Evolutionary conservation across 2,113 vertebrate genomes (phyloP).

Genomic region (Gallinago jamesoni): DNA sequence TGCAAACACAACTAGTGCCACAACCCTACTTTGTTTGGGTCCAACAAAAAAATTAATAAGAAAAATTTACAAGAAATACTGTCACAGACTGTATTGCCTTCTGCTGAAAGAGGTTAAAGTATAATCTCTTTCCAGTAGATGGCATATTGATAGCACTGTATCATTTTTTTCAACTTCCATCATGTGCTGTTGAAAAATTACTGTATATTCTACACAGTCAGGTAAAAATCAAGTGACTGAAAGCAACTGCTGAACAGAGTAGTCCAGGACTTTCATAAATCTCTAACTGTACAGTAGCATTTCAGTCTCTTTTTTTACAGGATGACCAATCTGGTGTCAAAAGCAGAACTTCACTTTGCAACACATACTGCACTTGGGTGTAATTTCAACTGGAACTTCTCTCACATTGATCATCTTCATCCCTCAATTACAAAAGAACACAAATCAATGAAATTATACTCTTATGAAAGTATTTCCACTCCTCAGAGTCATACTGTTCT

Average conservation of each 20-base stretch:
- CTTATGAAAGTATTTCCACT: not conserved
- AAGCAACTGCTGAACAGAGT: not conserved
- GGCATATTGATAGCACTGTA: not conserved
- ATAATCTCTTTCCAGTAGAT: conserved; percentile 23
- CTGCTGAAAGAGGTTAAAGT: conserved; percentile 18
- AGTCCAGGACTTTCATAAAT: not conserved
- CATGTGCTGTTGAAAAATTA: not conserved
- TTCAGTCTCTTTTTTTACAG: not conserved
- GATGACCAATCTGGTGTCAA: not conserved
- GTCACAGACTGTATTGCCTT: not conserved
- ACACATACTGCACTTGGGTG: not conserved
- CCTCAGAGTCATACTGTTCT: not conserved
- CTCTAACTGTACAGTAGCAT: not conserved
- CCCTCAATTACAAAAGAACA: not conserved
- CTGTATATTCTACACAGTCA: not conserved
- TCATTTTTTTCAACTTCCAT: not conserved
- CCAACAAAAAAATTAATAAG: not conserved
- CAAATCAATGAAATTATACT: not conserved
- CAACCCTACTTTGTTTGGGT: not conserved
- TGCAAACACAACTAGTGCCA: not conserved
- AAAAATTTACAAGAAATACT: not conserved
- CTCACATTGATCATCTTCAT: not conserved
- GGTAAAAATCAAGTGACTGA: not conserved
- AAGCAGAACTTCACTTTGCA: not conserved
- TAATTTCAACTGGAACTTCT: not conserved